Percentiles rank a stretch among this genome's conserved stretches.
Evolutionary conservation across 2,113 vertebrate species (phyloP).

Genomic region (Argyrosomus japonicus): DNA sequence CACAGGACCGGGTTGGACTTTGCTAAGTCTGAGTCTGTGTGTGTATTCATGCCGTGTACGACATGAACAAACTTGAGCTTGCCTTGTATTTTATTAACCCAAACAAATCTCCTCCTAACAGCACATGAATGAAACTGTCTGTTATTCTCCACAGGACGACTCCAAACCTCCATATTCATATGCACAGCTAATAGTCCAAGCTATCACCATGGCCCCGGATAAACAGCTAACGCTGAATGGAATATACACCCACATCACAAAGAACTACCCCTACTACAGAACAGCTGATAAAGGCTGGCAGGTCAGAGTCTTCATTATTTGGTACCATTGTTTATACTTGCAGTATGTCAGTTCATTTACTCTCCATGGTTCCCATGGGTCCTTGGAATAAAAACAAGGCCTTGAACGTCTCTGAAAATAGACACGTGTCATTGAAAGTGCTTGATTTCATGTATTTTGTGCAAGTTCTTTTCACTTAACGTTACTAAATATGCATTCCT

Average conservation of each 20-base stretch:
- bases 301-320: conserved; percentile 80
- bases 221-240: conserved; percentile 97
- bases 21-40: not conserved
- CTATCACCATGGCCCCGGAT: conserved; percentile 95
- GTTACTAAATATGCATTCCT: no score
- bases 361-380: not conserved
- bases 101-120: not conserved
- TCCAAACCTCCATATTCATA: conserved; percentile 98
- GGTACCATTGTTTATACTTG: not conserved
- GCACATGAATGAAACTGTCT: not conserved
- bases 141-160: conserved; percentile 87
- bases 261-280: conserved; percentile 97
- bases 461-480: no score
- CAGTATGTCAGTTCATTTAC: not conserved
- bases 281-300: conserved; percentile 99
- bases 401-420: no score
- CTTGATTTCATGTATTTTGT: no score
- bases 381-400: no score
- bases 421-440: no score
- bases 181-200: conserved; percentile 96
- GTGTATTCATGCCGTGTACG: not conserved
- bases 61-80: not conserved
- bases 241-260: conserved; percentile 98
- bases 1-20: conserved; percentile 13
- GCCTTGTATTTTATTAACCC: not conserved